These are phyloP conservation scores for Planiliza haematocheilus DNA, from an alignment of 2,113 vertebrate species.

Conservation along the genomic window DNA sequence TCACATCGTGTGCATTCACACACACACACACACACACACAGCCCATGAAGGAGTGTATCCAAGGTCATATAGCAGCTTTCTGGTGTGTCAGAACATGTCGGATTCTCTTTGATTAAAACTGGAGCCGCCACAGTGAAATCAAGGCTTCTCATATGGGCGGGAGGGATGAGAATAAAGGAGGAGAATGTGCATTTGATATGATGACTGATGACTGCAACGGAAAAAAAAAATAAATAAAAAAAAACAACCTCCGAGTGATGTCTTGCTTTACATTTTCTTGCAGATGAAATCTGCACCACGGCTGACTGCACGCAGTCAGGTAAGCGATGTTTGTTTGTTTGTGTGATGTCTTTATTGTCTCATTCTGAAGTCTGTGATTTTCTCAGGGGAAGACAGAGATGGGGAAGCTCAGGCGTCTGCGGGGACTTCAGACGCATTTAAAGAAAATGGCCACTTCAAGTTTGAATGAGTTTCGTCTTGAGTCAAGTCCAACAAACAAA, in stretches of 20 bases:
- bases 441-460: slow-evolving; percentile 31
- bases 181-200: slow-evolving; percentile 13
- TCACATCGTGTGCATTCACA: slow-evolving; percentile 10
- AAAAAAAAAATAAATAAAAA: too few relatives aligned
- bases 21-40: too few relatives aligned
- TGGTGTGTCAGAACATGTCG: slow-evolving; percentile 16
- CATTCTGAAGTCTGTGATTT: slow-evolving; percentile 42
- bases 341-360: slow-evolving; percentile 28
- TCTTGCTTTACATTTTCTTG: slow-evolving; percentile 71
- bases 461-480: slow-evolving; percentile 27
- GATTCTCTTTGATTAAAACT: slow-evolving; percentile 33
- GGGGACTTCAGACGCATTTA: slow-evolving; percentile 38
- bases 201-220: slow-evolving; percentile 51
- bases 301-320: slow-evolving; percentile 94
- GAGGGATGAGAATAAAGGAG: slow-evolving; percentile 11
- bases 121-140: slow-evolving; percentile 21
- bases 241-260: slow-evolving; percentile 37
- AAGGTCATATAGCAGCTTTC: slow-evolving; percentile 13
- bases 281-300: slow-evolving; percentile 93
- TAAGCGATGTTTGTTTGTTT: slow-evolving; percentile 77
- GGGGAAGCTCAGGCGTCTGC: slow-evolving; percentile 7
- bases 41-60: background rate
- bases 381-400: slow-evolving; percentile 16
- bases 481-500: slow-evolving; percentile 32
- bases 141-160: slow-evolving; percentile 5